Base-by-base conservation (phyloP, 2,797 vertebrate genomes). In the Mormyrops attenuatus region DNA sequence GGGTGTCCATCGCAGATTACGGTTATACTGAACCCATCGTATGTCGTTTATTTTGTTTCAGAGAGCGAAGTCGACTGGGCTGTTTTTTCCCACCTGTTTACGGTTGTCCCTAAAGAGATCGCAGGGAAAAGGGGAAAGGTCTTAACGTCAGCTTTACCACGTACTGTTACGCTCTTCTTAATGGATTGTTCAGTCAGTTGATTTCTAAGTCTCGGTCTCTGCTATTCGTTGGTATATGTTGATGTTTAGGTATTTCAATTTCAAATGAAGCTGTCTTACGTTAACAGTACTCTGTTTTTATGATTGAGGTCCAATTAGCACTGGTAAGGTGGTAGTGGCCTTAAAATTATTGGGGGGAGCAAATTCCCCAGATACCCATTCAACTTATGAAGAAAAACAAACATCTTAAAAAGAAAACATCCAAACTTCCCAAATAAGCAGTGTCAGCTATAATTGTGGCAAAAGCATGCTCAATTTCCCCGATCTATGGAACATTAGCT, bases 1-100 rank as follows among this genome's bases (percentile, higher is more conserved):
- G 91, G 88, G 90, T 89, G 91, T 93, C 90, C 44, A 89, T 90
- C 92, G 92, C 91, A 93, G 88, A 91, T 90, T 91, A 92, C 92
- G 92, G 93, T 93, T 92, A 93, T 91, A 91, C 89, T 90, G 86
- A 93, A 92, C 89, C 69, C 88, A 88, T 89, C 88, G 20, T 80
- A 91, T 91, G 89, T 90, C 90, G 89, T 91, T 91, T 85, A 5
- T 92, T 88, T 91, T 55, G 15, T 87, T 22, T 60, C 85, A 57
- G 55, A 87, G 50, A 57, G 50, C 53, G 30, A 87, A 87, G 85
- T 87, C 85, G 50, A 87, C 50, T 87, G 85, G 53, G 85, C 85
- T 30, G 52, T 57, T 55, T 38, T 85, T 57, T 55, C 52, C 85
- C 85, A 87, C 85, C 30, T 53, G 47, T 52, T 86, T 8, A 52